A percentile compares a stretch with the other conserved stretches of the same genome.
Evolutionary conservation across 2,888 invertebrate species (phyloP).

Genomic region (Cancer borealis): DNA sequence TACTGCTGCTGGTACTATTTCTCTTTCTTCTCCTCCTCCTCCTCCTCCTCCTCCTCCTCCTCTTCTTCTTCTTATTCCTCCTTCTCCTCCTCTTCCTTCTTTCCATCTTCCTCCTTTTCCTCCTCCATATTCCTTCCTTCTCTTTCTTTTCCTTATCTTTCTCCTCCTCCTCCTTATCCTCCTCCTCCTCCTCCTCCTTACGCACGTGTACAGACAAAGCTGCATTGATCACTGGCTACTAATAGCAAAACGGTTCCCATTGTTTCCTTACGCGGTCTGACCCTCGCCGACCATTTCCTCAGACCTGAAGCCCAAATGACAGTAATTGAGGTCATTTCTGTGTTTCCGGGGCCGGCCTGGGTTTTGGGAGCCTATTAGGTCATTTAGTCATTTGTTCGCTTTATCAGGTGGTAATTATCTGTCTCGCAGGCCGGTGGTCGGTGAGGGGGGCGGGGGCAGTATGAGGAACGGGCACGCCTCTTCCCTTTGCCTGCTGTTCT

Average conservation of each 20-base stretch:
- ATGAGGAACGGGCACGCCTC: not conserved
- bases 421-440: slow-evolving; percentile 49
- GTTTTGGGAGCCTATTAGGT: slow-evolving; percentile 59
- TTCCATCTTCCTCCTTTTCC: not conserved
- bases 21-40: not conserved
- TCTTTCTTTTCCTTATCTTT: not conserved
- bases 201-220: not conserved
- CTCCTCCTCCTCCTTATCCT: not conserved
- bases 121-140: not conserved
- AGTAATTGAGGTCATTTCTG: slow-evolving; percentile 73
- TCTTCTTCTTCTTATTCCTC: not conserved
- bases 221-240: slow-evolving; percentile 3
- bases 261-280: slow-evolving; percentile 33
- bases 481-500: not conserved
- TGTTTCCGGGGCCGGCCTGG: slow-evolving; percentile 64
- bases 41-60: not conserved
- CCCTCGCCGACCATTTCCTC: not conserved
- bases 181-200: not conserved
- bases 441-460: slow-evolving; percentile 9
- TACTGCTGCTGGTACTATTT: too few relatives aligned
- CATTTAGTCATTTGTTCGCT: slow-evolving; percentile 73
- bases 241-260: not conserved
- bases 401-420: slow-evolving; percentile 72
- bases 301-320: slow-evolving; percentile 67
- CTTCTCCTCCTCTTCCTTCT: not conserved